Evolutionary conservation across 1,140 invertebrate species (phyloP).

Genomic region (Nasonia vitripennis): DNA sequence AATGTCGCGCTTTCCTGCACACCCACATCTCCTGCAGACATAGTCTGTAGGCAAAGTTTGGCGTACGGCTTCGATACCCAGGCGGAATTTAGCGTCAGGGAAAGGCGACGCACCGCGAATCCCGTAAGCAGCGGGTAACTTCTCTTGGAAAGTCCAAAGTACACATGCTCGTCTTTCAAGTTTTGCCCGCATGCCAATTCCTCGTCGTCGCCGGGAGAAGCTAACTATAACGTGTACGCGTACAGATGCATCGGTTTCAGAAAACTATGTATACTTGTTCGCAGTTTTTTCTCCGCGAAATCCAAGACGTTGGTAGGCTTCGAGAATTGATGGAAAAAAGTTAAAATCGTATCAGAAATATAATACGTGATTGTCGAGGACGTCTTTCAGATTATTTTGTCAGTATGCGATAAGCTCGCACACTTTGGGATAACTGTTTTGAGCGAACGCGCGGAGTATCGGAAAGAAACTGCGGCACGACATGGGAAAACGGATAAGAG

Average conservation of each 20-base stretch:
- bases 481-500: background rate
- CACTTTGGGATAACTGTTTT: background rate
- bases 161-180: background rate
- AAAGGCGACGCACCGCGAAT: background rate
- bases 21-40: too few species aligned
- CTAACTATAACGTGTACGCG: background rate
- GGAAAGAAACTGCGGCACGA: background rate
- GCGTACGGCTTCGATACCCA: background rate
- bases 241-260: too few species aligned
- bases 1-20: too few species aligned
- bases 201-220: background rate
- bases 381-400: background rate
- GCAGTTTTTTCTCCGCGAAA: background rate
- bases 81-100: background rate
- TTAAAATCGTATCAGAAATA: background rate
- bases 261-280: background rate
- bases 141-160: background rate
- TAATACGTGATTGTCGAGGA: background rate
- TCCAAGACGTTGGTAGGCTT: background rate
- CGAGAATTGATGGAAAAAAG: background rate
- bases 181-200: conserved; percentile 3
- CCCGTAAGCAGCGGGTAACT: background rate
- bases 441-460: background rate
- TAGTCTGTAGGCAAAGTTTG: background rate
- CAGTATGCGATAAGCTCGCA: background rate